These are phyloP conservation scores for Ametastegia equiseti DNA, from an alignment of 2,888 invertebrate species.

Conservation along the genomic window DNA sequence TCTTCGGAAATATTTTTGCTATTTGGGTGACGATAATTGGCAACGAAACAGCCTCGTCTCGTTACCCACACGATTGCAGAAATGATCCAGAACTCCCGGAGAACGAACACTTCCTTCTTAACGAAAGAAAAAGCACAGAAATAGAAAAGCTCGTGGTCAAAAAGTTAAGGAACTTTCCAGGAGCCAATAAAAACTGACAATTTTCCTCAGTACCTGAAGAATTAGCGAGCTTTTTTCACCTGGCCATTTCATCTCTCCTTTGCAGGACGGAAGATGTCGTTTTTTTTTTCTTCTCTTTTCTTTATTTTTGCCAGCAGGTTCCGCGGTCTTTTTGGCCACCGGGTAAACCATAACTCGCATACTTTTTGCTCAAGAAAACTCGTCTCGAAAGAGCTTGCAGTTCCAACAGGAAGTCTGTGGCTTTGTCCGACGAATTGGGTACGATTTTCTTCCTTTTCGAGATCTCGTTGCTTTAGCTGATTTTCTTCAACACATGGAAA, in stretches of 20 bases:
- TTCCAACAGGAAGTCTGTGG: not conserved
- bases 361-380: not conserved
- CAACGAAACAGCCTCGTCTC: too few relatives aligned
- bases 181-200: not conserved
- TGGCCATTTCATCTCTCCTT: not conserved
- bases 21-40: too few relatives aligned
- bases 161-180: not conserved
- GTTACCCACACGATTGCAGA: too few relatives aligned
- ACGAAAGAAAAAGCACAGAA: not conserved
- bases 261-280: not conserved
- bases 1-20: too few relatives aligned
- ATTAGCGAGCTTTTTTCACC: not conserved
- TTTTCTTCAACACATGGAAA: not conserved
- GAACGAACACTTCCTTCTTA: too few relatives aligned
- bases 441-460: not conserved
- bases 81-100: not conserved
- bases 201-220: not conserved
- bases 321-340: not conserved
- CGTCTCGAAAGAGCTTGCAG: not conserved
- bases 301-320: not conserved
- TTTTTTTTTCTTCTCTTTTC: not conserved
- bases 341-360: not conserved
- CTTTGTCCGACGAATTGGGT: not conserved
- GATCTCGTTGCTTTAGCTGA: too few relatives aligned
- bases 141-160: not conserved